Percentiles rank a stretch among this genome's conserved stretches.
Evolutionary conservation across 2,888 invertebrate species (phyloP).

Genomic region (Apamea anceps): DNA sequence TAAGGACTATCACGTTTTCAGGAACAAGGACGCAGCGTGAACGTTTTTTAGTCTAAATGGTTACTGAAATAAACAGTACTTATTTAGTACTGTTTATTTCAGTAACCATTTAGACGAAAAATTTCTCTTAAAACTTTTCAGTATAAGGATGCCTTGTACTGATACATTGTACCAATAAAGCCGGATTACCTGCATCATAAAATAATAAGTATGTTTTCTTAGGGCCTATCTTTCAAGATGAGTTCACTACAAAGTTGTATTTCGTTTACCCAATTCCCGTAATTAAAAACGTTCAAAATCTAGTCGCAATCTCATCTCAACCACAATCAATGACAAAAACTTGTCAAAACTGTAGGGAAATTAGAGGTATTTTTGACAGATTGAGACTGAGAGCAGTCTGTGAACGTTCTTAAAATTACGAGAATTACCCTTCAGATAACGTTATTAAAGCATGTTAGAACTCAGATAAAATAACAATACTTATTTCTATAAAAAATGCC

Average conservation of each 20-base stretch:
- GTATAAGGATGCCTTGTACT: not conserved
- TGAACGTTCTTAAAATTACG: not conserved
- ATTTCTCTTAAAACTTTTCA: not conserved
- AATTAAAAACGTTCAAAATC: not conserved
- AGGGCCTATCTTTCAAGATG: not conserved
- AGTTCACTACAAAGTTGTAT: not conserved
- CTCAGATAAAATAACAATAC: not conserved
- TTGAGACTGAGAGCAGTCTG: not conserved
- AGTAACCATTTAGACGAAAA: too few species aligned
- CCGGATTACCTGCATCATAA: not conserved
- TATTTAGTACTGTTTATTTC: too few species aligned
- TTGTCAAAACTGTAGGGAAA: not conserved
- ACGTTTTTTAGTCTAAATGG: too few species aligned
- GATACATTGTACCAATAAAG: not conserved
- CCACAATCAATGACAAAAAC: not conserved
- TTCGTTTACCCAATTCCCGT: not conserved
- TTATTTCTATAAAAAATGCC: too few species aligned
- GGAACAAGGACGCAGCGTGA: slow-evolving; percentile 11
- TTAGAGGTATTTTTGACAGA: not conserved
- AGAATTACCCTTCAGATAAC: not conserved
- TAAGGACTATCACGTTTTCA: slow-evolving; percentile 25
- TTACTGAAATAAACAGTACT: too few species aligned
- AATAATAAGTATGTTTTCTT: slow-evolving; percentile 6
- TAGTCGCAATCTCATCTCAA: not conserved
- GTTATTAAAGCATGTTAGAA: not conserved